Evolutionary conservation across 2,888 invertebrate species (phyloP), one percentile per base, ranked within the genome.

Genomic region (Proisotoma minuta): DNA sequence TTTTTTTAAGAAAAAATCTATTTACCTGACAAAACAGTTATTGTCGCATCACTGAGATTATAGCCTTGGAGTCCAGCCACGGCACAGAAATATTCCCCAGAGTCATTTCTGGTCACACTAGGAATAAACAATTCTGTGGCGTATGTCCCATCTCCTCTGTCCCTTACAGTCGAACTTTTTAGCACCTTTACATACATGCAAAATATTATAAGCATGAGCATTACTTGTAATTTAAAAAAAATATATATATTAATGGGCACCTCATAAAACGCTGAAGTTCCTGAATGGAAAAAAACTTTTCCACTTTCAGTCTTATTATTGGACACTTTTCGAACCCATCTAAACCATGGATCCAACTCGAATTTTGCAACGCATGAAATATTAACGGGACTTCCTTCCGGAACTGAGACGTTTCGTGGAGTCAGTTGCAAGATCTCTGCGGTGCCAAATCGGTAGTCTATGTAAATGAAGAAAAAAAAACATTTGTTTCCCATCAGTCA

Each of bases 301-400:
- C 40, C 39, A 15, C 43, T 57, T 18, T 63, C 66, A n/a, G 43
- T 50, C 29, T 62, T 59, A 18, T 47, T 59, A 47, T 63, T 62
- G 3, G 65, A 59, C 34, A 71, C 62, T 58, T 62, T 66, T 56
- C 71, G 72, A 23, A 71, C 66, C 72, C 72, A 72, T 5, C 51
- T 63, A 57, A 72, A 60, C 56, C 62, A 63, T 10, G 67, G 69
- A 24, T 62, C 53, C 18, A 57, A 60, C 47, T 64, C 62, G 49
- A 70, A 68, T 10, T 69, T 63, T 26, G 71, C 73, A 15, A 69
- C 58, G 51, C 73, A 73, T 20, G 73, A 72, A 43, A 73, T 64
- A 48, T 63, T 69, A 27, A 70, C 72, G 51, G 56, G 63, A 26
- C 59, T 65, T 47, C 73, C 73, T 50, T 66, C 62, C 53, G 57